Conservation (phyloP, 2,113 vertebrate genomes). For the Rhynchopsitta pachyrhyncha region DNA sequence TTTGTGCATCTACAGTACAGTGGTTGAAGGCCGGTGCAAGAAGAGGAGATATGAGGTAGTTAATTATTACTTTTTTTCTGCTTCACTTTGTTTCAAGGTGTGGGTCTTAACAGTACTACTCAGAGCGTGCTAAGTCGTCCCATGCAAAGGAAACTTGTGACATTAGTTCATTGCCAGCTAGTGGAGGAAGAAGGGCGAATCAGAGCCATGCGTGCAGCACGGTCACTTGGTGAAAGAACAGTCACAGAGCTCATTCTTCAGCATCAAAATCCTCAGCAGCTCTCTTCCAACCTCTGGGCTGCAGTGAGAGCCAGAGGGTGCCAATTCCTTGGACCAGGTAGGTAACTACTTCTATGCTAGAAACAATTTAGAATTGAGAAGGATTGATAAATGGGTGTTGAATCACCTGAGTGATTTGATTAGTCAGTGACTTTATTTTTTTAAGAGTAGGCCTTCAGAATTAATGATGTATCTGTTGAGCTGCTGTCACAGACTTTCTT, state of each 20-base stretch:
- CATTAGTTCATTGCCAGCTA: conserved; percentile 95
- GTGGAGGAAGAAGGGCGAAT: conserved; percentile 97
- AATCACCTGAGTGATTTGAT: background rate
- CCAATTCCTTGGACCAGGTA: conserved; percentile 98
- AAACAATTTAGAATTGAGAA: background rate
- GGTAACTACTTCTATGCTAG: background rate
- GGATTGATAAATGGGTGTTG: background rate
- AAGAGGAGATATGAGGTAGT: background rate
- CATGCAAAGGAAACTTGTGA: conserved; percentile 98
- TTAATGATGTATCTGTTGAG: background rate
- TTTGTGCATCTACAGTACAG: background rate
- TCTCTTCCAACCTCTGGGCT: conserved; percentile 98
- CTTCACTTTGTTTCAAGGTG: conserved; percentile 78
- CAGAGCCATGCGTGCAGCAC: conserved; percentile 94
- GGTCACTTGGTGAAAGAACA: conserved; percentile 93
- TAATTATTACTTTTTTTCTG: background rate
- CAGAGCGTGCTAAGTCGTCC: conserved; percentile 96
- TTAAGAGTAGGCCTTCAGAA: background rate
- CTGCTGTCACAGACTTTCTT: background rate
- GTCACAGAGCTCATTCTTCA: conserved; percentile 98
- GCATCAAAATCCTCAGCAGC: conserved; percentile 97
- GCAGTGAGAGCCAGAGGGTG: conserved; percentile 95
- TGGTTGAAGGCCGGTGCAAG: background rate
- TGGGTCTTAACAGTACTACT: conserved; percentile 92
- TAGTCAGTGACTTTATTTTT: background rate